These are phyloP conservation scores for Spinibarbus caldwelli DNA, from an alignment of 2,797 vertebrate species.

Conservation along the genomic window DNA sequence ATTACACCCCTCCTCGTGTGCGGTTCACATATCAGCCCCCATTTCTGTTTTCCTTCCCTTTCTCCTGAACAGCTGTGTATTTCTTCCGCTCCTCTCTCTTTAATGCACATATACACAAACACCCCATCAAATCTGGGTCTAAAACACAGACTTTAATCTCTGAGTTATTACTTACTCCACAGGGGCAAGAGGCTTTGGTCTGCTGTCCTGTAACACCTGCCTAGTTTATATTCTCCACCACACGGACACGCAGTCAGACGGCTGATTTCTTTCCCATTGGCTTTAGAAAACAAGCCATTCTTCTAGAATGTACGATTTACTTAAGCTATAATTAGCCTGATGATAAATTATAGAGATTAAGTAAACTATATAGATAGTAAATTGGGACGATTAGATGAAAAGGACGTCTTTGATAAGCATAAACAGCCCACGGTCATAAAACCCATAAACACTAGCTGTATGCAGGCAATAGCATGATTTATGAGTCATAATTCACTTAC, in stretches of 20 bases:
- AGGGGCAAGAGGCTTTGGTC: slow-evolving; percentile 2
- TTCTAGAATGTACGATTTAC: not conserved
- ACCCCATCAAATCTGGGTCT: not conserved
- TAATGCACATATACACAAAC: slow-evolving; percentile 25
- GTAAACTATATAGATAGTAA: not conserved
- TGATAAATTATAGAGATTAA: not conserved
- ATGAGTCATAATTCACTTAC: slow-evolving; percentile 20
- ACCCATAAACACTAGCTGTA: slow-evolving; percentile 3
- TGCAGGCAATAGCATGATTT: not conserved
- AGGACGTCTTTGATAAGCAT: not conserved
- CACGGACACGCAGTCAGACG: not conserved
- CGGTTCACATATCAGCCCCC: not conserved
- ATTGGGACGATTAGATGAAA: not conserved
- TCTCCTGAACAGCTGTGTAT: not conserved
- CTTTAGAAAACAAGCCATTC: not conserved
- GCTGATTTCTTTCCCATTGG: not conserved
- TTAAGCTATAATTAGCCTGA: not conserved
- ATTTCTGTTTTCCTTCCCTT: not conserved
- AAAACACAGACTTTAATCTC: slow-evolving; percentile 39
- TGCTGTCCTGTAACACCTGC: not conserved
- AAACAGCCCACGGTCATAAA: not conserved
- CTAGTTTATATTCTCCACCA: slow-evolving; percentile 41
- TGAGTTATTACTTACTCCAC: slow-evolving; percentile 24
- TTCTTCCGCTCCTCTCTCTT: not conserved
- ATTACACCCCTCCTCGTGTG: not conserved